Evolutionary conservation across 1,140 invertebrate genomes (phyloP).

Genomic region (Leptinotarsa texana): DNA sequence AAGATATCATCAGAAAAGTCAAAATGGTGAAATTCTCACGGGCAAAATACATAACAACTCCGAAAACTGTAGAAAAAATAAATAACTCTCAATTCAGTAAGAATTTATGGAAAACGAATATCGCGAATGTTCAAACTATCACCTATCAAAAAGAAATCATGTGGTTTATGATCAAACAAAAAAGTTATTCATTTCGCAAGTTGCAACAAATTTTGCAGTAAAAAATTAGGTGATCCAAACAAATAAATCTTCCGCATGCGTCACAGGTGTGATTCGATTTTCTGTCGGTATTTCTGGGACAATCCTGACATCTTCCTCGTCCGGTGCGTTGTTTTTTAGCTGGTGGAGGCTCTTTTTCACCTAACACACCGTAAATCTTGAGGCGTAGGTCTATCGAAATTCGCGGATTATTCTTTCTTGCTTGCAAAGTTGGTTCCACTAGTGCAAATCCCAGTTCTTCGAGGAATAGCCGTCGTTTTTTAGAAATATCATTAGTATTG

Average conservation of each 20-base stretch:
- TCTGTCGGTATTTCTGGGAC: neutral
- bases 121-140: too few relatives aligned
- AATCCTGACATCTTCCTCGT: neutral
- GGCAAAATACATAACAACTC: too few relatives aligned
- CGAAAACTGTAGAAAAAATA: neutral
- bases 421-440: neutral
- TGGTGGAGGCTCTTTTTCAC: neutral
- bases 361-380: neutral
- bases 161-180: neutral
- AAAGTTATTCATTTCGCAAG: slow-evolving; percentile 3
- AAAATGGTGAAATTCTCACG: too few relatives aligned
- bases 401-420: slow-evolving; percentile 6
- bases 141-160: neutral
- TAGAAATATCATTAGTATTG: neutral
- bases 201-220: neutral
- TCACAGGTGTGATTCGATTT: slow-evolving; percentile 6
- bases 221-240: neutral
- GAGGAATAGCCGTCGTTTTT: neutral
- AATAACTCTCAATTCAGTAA: too few relatives aligned
- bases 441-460: slow-evolving; percentile 9
- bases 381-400: neutral
- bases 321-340: neutral
- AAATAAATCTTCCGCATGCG: neutral
- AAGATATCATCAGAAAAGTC: too few relatives aligned
- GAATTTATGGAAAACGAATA: too few relatives aligned